Base-by-base conservation (phyloP, 2,113 vertebrate species). In the Cephalopterus ornatus region DNA sequence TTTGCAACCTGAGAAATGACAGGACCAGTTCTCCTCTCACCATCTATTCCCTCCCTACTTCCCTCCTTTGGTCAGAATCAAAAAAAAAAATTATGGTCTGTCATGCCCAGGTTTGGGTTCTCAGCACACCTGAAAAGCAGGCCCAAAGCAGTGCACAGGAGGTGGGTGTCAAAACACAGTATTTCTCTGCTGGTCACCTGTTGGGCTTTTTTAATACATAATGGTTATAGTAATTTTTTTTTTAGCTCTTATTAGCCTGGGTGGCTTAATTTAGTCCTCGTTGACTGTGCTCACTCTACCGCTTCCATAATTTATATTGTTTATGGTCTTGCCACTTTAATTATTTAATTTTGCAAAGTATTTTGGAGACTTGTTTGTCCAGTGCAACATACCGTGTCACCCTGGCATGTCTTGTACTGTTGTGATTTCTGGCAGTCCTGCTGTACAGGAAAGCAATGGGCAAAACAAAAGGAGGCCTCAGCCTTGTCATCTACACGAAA, bases 261-360 rank as follows among this genome's bases (percentile, higher is more conserved):
- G 76, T 79, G 6, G 37, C 27, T 79, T 75, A n/a, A 68, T 95
- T 89, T 95, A 73, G 76, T 89, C 61, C 49, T 82, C 70, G 85
- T 85, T 87, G 41, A 58, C 41, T 58, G 14, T 33, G 37, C 85
- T 85, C 41, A 68, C 23, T 32, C 28, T 84, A 85, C 32, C 26
- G 33, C 16, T 93, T 89, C 27, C 41, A 70, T 79, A 87, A 94
- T 91, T 95, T 46, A 28, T 89, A 62, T 49, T 63, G 33, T 67
- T 90, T 65, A 65, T 56, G 8, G 52, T 71, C 77, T 81, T 91
- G 47, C 30, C 35, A 47, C 47, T 84, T 92, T 27, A 82, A 76
- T 89, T 53, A 66, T 89, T 95, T 75, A 76, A 79, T 94, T 95
- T 91, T 91, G 53, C 50, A 20, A 59, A 59, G 33, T 71, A 61